A percentile compares a stretch with the other conserved stretches of the same genome.
Conservation (phyloP, 2,888 invertebrate species). For the Tribolium freemani region DNA sequence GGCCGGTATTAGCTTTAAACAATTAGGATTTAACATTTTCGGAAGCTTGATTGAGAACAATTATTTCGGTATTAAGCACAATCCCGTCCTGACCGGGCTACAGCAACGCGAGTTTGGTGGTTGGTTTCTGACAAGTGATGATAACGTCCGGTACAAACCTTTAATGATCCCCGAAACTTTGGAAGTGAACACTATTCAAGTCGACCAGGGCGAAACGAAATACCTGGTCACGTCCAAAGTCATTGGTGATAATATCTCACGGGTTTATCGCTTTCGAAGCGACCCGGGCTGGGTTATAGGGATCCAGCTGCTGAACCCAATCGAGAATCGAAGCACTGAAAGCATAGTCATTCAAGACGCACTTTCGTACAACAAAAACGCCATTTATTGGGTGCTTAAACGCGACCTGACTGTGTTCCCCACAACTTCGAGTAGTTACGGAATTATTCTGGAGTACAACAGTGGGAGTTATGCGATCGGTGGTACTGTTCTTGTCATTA, state of each 20-base stretch:
- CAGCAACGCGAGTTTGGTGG: slow-evolving; percentile 94
- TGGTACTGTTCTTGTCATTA: slow-evolving; percentile 84
- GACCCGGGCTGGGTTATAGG: slow-evolving; percentile 90
- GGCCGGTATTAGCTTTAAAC: slow-evolving; percentile 91
- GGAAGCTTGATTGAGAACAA: slow-evolving; percentile 88
- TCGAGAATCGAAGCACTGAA: slow-evolving; percentile 90
- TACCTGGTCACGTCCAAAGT: slow-evolving; percentile 83
- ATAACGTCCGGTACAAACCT: slow-evolving; percentile 82
- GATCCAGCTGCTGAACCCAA: slow-evolving; percentile 91
- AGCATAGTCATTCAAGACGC: slow-evolving; percentile 85
- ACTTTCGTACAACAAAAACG: slow-evolving; percentile 75
- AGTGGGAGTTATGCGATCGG: slow-evolving; percentile 86
- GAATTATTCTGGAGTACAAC: slow-evolving; percentile 82
- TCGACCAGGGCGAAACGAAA: slow-evolving; percentile 76
- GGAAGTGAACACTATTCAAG: slow-evolving; percentile 64
- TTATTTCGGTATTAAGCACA: slow-evolving; percentile 91
- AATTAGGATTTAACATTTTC: slow-evolving; percentile 85
- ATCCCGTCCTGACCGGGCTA: slow-evolving; percentile 86
- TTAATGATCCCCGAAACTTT: slow-evolving; percentile 77
- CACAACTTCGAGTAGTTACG: slow-evolving; percentile 86
- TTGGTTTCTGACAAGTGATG: slow-evolving; percentile 85
- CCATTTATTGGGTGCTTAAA: slow-evolving; percentile 83
- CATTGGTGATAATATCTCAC: slow-evolving; percentile 70
- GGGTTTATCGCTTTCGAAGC: slow-evolving; percentile 77
- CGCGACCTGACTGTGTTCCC: slow-evolving; percentile 93